phyloP scores from a whole-genome alignment of 2,113 vertebrate genomes.

The Chamaetylas fuelleborni region DNA sequence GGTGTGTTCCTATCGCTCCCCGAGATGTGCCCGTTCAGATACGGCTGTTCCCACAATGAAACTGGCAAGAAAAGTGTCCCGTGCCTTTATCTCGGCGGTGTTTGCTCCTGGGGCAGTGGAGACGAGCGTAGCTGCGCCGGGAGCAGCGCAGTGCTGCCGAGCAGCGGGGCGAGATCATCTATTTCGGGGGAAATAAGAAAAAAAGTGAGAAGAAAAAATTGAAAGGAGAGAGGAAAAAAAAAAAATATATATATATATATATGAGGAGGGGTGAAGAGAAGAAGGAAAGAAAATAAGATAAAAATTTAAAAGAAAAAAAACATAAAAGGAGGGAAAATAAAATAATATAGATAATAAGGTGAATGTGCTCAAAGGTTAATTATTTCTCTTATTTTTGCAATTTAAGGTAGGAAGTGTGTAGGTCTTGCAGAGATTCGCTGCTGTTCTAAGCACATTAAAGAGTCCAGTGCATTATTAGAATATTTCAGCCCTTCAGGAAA shows the following conservation, averaged over 20 bases:
- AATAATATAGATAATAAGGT: background rate
- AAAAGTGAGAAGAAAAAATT: background rate
- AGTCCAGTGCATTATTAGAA: background rate
- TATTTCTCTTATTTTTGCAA: conserved; percentile 23
- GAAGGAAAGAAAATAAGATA: background rate
- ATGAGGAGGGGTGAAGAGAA: background rate
- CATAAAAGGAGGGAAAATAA: background rate
- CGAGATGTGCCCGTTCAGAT: conserved; percentile 1
- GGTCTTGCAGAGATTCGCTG: conserved; percentile 4
- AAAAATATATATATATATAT: no score
- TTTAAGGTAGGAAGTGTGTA: conserved; percentile 27
- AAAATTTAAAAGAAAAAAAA: background rate
- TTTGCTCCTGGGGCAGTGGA: background rate
- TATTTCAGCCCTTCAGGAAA: conserved; percentile 56
- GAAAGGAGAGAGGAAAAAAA: no score
- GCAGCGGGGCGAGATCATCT: background rate
- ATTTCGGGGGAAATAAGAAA: background rate
- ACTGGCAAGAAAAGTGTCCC: background rate
- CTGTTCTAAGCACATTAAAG: conserved; percentile 6
- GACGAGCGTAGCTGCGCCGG: background rate
- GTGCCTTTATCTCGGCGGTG: background rate
- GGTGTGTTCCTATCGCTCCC: background rate
- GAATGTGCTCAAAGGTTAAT: background rate
- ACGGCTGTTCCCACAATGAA: background rate
- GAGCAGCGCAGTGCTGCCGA: background rate